phyloP scores from a whole-genome alignment of 1,140 invertebrate species.

The Cepaea nemoralis region DNA sequence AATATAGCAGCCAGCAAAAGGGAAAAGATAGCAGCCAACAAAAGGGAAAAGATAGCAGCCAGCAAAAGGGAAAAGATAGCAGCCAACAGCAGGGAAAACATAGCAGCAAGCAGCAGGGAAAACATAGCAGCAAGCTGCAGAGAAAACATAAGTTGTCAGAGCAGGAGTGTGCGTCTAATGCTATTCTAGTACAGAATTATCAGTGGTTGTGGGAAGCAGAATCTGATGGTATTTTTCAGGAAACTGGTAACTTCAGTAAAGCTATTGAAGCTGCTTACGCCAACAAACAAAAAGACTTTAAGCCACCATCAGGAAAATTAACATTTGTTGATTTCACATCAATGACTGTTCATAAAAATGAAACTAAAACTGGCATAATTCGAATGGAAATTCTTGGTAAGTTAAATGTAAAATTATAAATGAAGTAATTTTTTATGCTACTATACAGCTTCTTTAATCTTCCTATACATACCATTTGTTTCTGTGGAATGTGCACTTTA shows the following conservation, averaged over 20 bases:
- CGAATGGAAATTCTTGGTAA: neutral
- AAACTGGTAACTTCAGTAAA: neutral
- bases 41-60: neutral
- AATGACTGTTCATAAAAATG: neutral
- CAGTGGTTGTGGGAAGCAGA: neutral
- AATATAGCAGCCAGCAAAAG: no score
- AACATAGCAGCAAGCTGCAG: neutral
- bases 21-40: neutral
- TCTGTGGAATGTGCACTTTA: no score
- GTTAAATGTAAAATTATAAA: no score
- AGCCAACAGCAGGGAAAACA: neutral
- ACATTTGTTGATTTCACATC: neutral
- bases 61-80: neutral
- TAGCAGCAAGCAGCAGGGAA: no score
- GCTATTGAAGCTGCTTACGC: neutral
- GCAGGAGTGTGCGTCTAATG: neutral
- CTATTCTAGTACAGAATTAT: neutral
- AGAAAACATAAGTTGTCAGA: neutral
- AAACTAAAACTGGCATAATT: neutral
- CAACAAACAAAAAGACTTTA: neutral
- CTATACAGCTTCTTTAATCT: no score
- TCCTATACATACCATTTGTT: no score
- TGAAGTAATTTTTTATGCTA: no score
- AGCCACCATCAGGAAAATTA: neutral
- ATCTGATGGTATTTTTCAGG: neutral